Evolutionary conservation across 2,113 vertebrate species (phyloP), one percentile per base, ranked within the genome.

Genomic region (Albula goreensis): DNA sequence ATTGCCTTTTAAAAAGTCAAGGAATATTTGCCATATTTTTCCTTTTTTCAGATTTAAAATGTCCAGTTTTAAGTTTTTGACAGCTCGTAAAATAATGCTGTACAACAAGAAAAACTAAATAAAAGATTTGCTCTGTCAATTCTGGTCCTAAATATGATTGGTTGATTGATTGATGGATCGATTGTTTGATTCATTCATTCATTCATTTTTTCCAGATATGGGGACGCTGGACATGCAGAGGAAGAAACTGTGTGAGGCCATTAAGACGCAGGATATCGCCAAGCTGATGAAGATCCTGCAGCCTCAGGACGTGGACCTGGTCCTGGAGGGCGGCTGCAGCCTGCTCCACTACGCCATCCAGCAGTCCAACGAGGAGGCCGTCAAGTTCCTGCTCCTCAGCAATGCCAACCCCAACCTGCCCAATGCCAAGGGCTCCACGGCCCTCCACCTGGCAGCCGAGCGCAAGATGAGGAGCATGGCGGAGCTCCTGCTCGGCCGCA

Each of bases 231-330:
- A 99, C 81, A 86, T 98, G 83, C 98, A 98, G 92, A 98, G 95
- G 92, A 96, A 95, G 87, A 99, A 99, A 90, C 93, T 99, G 9
- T 96, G 96, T 0, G 98, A 99, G 0, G 98, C 98, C 70, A 96
- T 99, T 83, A 83, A 96, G 77, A 97, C 90, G 0, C 98, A 97
- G 90, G 98, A 99, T 89, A 98, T 95, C 0, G 94, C 96, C 88
- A 97, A 97, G 92, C 92, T 99, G 85, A 98, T 99, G 97, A 99
- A 99, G 96, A 97, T 99, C 90, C 96, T 99, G 51, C 98, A 99
- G 93, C 98, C 98, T n/a, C 98, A 99, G 93, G 98, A 99, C 48
- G 98, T 98, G 3, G 97, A 99, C 88, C 94, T 99, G 87, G 93
- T 95, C 6, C 93, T 99, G 9, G 98, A 99, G 0, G 96, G 97